Evolutionary conservation across 2,888 invertebrate species (phyloP), one percentile per base, ranked within the genome.

Genomic region (Latheticus oryzae): DNA sequence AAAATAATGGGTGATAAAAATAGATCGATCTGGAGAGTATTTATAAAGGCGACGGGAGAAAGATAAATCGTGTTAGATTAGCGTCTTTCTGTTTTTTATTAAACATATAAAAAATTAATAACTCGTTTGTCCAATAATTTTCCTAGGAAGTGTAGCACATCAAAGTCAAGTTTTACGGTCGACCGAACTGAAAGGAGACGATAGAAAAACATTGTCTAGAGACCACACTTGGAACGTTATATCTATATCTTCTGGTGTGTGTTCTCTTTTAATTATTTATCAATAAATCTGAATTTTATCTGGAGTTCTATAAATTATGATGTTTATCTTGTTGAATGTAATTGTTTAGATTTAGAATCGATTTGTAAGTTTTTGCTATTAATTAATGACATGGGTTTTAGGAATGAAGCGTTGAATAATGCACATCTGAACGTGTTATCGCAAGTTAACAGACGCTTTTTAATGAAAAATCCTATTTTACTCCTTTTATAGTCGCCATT

Each of bases 51-150:
- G 47, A 8, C 16, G 23, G n/a, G 30, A 19, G 17, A 11, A 19
- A 30, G 11, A 26, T 26, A 42, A 24, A 40, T 11, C 17, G 5
- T n/a, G n/a, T n/a, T n/a, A n/a, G n/a, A n/a, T n/a, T 45, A 17
- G 8, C 12, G 15, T 15, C 30, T 19, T 30, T 15, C 11, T 12
- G 47, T 5, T 45, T 32, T 28, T 47, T 21, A 47, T 33, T 23
- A 19, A 35, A 16, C 19, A 23, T 23, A 47, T 47, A 33, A 47
- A 47, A 47, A 47, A 47, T 42, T 45, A 45, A 45, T 45, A 45
- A 45, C 45, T 12, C 16, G 11, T 45, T 17, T 16, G 35, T 35
- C 33, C 24, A 15, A 47, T 13, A 13, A 35, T 47, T 35, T 47
- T 21, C 15, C n/a, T 12, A n/a, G 11, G 35, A 42, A 16, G 12